Base-by-base conservation (phyloP, 2,888 invertebrate species). In the Drosophila anomelani region DNA sequence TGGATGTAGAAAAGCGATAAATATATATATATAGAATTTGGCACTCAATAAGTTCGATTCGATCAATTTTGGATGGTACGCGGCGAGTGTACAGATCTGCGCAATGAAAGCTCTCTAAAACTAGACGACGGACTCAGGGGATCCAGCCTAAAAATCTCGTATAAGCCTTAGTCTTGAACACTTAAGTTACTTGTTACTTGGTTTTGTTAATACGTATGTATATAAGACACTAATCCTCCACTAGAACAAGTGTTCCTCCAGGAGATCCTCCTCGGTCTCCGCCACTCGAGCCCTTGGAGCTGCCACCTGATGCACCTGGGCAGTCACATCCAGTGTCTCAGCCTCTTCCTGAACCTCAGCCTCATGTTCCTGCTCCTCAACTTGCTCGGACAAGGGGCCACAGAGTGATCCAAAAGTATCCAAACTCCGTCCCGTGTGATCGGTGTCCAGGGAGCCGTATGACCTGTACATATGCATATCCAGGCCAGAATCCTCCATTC, bases 401-500 rank as follows among this genome's bases (percentile, higher is more conserved):
- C 87, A 85, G 12, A 89, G 85, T 4, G 90, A 90, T 4, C 88
- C 90, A 26, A 90, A 88, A 6, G 91, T 90, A 26, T 90, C 91
- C 17, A 91, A 62, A 41, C 91, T 90, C 23, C 88, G 79, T 1
- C 90, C 90, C 0, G 90, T 90, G 15, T 78, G 82, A 59, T 90
- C 90, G 0, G 90, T 88, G 29, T 80, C 76, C 23, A 90, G 57
- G 0, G 90, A 90, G 20, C 90, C 89, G 53, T 85, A 90, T 2
- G 91, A 90, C n/a, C 86, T 83, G 62, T 90, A 90, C 5, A 81
- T 72, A 39, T 78, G 80, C 58, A 81, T 76, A 10, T 89, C 88
- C 23, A 91, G 49, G 1, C 88, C 80, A 0, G 91, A 90, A 58
- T 91, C 91, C 34, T 76, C 80, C 15, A 82, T 26, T n/a, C 74